Evolutionary conservation across 2,888 invertebrate genomes (phyloP).

Genomic region (Galerucella calmariensis): DNA sequence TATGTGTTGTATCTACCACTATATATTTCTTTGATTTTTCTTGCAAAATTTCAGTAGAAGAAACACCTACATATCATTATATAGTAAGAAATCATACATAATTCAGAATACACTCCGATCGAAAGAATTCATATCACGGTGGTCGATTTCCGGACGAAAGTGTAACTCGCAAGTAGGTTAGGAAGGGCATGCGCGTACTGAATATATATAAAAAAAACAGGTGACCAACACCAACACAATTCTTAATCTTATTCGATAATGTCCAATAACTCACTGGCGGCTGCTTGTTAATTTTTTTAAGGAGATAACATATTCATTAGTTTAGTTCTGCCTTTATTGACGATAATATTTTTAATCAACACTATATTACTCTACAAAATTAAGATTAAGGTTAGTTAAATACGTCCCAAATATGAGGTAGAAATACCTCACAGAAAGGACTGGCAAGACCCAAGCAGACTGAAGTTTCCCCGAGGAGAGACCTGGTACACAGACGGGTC

Average conservation of each 20-base stretch:
- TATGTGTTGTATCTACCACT: too few species aligned
- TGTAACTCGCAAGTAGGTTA: conserved; percentile 54
- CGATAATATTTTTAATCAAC: too few species aligned
- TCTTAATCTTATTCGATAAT: conserved; percentile 24
- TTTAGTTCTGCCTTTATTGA: neutral
- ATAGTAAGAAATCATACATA: neutral
- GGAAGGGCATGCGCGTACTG: conserved; percentile 57
- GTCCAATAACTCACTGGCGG: neutral
- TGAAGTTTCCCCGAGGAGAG: too few species aligned
- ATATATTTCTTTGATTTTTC: too few species aligned
- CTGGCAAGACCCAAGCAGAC: too few species aligned
- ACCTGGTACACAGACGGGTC: too few species aligned
- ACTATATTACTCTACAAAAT: too few species aligned
- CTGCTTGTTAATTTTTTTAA: neutral
- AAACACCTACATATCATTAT: neutral
- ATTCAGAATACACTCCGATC: neutral
- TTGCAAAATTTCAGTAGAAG: too few species aligned
- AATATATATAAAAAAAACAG: conserved; percentile 43
- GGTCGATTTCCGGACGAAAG: conserved; percentile 33
- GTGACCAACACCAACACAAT: conserved; percentile 39
- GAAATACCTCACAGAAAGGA: too few species aligned
- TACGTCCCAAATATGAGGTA: too few species aligned
- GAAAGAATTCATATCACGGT: conserved; percentile 17
- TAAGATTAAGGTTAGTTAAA: too few species aligned
- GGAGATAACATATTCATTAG: neutral